Conservation (phyloP, 2,797 vertebrate genomes). For the Takifugu ocellatus region DNA sequence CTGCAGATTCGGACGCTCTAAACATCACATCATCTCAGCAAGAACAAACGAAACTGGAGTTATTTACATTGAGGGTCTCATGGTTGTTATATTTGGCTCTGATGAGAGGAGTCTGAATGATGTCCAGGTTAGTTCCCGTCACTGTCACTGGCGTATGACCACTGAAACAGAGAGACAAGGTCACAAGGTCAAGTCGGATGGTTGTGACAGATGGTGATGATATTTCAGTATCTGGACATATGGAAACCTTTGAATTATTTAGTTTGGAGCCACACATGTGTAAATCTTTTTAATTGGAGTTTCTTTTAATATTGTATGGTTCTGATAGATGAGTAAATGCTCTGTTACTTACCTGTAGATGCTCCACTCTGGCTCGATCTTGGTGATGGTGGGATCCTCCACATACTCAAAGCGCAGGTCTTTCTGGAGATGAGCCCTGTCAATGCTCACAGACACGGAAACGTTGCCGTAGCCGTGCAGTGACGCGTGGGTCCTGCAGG, state of each 20-base stretch:
- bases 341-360: constrained; percentile 84
- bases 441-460: constrained; percentile 88
- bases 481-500: constrained; percentile 89
- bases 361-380: constrained; percentile 97
- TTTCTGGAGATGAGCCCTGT: constrained; percentile 88
- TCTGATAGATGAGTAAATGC: not conserved
- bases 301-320: not conserved
- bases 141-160: constrained; percentile 94
- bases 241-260: too few relatives aligned
- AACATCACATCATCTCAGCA: too few relatives aligned
- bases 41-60: not conserved
- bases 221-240: not conserved
- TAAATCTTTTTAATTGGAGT: not conserved
- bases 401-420: constrained; percentile 92
- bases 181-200: constrained; percentile 4
- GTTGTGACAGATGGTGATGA: constrained; percentile 12
- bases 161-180: constrained; percentile 60
- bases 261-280: not conserved
- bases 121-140: constrained; percentile 94
- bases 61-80: constrained; percentile 87
- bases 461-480: constrained; percentile 83
- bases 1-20: too few relatives aligned
- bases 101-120: constrained; percentile 95
- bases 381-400: constrained; percentile 91
- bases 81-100: constrained; percentile 90